Evolutionary conservation across 2,888 invertebrate species (phyloP), one percentile per base, ranked within the genome.

Genomic region (Mystacides longicornis): DNA sequence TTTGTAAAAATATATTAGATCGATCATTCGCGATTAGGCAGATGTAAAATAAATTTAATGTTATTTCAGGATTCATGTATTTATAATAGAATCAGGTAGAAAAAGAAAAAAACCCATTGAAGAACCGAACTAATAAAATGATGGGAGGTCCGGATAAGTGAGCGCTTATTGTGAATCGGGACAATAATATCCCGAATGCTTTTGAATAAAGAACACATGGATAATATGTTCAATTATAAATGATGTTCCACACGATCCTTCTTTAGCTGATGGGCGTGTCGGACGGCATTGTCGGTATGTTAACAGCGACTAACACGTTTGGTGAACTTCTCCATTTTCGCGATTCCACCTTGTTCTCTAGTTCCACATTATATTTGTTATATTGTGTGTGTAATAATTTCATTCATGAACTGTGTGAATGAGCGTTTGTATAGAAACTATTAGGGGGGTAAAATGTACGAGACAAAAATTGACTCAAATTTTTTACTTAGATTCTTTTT

Each of bases 371-470:
- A 16, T 37, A 14, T 37, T n/a, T n/a, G n/a, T n/a, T n/a, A n/a
- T n/a, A n/a, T n/a, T n/a, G n/a, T 7, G 37, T 37, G 27, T 27
- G 27, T 27, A 37, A 7, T n/a, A 7, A 7, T 37, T 37, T 37
- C 37, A 37, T 37, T 37, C 37, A 37, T 37, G 37, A 37, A 37
- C n/a, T n/a, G n/a, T n/a, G n/a, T n/a, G n/a, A n/a, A n/a, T n/a
- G n/a, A n/a, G n/a, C n/a, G n/a, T n/a, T n/a, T n/a, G n/a, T n/a
- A n/a, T n/a, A n/a, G n/a, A n/a, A n/a, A n/a, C n/a, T n/a, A n/a
- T n/a, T n/a, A n/a, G n/a, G n/a, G n/a, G n/a, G n/a, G n/a, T n/a
- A n/a, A n/a, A n/a, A n/a, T n/a, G n/a, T n/a, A n/a, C n/a, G n/a
- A n/a, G n/a, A n/a, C n/a, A n/a, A n/a, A n/a, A n/a, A n/a, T n/a